Evolutionary conservation across 2,888 invertebrate species (phyloP).

Genomic region (Thereva nobilitata): DNA sequence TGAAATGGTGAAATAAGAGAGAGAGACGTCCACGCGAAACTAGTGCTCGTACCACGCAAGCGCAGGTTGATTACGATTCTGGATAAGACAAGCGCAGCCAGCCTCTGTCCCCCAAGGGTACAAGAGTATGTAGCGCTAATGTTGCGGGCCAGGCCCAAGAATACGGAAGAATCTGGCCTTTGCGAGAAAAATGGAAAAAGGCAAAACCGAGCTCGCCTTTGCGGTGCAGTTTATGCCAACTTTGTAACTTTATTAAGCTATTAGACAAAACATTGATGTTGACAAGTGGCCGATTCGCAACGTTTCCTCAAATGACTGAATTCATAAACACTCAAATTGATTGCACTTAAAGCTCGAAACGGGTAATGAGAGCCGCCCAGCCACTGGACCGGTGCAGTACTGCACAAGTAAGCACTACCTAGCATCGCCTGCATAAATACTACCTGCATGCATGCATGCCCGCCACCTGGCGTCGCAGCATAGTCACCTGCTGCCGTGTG

Average conservation of each 20-base stretch:
- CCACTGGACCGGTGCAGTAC: constrained; percentile 23
- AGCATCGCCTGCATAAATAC: background rate
- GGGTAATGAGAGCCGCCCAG: constrained; percentile 10
- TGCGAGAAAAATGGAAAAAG: background rate
- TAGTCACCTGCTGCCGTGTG: background rate
- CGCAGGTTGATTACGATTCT: constrained; percentile 27
- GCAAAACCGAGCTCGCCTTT: background rate
- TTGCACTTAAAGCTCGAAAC: constrained; percentile 25
- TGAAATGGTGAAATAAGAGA: background rate
- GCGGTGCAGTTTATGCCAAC: constrained; percentile 4
- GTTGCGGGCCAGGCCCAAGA: constrained; percentile 10
- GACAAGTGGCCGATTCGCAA: constrained; percentile 22
- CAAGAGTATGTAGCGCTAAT: background rate
- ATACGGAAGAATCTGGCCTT: constrained; percentile 24
- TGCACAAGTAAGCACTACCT: constrained; percentile 3
- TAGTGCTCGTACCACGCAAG: constrained; percentile 7
- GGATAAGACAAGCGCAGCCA: constrained; percentile 25
- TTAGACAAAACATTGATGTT: constrained; percentile 10
- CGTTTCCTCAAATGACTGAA: constrained; percentile 34
- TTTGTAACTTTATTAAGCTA: constrained; percentile 28
- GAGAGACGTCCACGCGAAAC: no score
- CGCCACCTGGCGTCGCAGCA: constrained; percentile 21
- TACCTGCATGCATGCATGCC: constrained; percentile 1
- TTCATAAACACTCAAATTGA: constrained; percentile 33
- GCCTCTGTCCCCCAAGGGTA: constrained; percentile 2